phyloP scores from a whole-genome alignment of 2,888 invertebrate genomes.

The Cataglyphis livida region DNA sequence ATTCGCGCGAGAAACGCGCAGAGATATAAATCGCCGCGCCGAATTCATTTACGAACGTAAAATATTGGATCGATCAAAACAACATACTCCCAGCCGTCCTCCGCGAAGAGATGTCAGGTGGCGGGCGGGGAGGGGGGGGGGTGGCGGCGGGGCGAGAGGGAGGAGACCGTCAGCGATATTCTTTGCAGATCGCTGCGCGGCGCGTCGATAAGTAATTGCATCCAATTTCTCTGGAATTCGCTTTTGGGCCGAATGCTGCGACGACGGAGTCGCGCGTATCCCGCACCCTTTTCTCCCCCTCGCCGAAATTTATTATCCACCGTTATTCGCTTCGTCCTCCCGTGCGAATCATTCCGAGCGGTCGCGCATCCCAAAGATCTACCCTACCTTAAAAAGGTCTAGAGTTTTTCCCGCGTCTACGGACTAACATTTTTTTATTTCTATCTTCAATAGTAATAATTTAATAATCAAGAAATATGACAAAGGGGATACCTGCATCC shows the following conservation, averaged over 20 bases:
- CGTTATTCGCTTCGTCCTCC: conserved; percentile 59
- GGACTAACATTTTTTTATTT: conserved; percentile 70
- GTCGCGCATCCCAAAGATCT: conserved; percentile 59
- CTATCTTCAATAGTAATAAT: conserved; percentile 60
- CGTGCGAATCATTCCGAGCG: conserved; percentile 48
- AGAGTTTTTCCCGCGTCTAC: conserved; percentile 40
- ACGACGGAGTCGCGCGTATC: not conserved
- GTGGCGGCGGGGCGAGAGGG: not conserved
- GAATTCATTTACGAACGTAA: conserved; percentile 40
- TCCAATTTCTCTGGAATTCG: conserved; percentile 57
- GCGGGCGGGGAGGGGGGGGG: too few species aligned
- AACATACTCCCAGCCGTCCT: not conserved
- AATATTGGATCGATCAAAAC: conserved; percentile 41
- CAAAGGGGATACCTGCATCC: not conserved
- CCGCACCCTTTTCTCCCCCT: not conserved
- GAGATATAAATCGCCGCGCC: conserved; percentile 16
- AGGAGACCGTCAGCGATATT: conserved; percentile 29
- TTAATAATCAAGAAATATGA: not conserved
- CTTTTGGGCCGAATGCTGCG: conserved; percentile 35
- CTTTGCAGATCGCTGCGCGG: conserved; percentile 19
- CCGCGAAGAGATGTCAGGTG: not conserved
- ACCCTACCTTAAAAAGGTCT: not conserved
- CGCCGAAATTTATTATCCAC: conserved; percentile 68
- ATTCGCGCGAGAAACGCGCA: not conserved
- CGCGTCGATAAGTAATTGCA: conserved; percentile 58